phyloP scores from a whole-genome alignment of 2,888 invertebrate genomes.

The Hoplodrina ambigua region DNA sequence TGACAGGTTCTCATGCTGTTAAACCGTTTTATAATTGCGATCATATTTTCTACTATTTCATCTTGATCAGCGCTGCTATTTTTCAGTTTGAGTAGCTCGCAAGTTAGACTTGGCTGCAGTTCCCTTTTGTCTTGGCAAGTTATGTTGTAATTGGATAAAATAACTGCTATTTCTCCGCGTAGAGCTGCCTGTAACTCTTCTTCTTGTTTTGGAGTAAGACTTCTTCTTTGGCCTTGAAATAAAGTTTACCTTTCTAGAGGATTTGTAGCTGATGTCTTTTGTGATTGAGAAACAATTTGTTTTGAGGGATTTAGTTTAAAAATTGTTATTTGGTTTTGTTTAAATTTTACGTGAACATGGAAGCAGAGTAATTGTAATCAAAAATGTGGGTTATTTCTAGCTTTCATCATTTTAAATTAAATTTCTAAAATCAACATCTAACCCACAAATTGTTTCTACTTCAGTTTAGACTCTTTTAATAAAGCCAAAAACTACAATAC shows the following conservation, averaged over 20 bases:
- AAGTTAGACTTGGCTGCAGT: constrained; percentile 5
- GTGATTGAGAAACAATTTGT: not conserved
- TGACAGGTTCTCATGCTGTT: not conserved
- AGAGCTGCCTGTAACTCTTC: constrained; percentile 12
- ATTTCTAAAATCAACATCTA: too few species aligned
- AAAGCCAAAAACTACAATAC: constrained; percentile 6
- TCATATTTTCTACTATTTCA: constrained; percentile 21
- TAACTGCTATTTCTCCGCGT: constrained; percentile 8
- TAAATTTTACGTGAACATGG: too few species aligned
- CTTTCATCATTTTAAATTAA: too few species aligned
- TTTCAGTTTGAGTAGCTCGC: constrained; percentile 21
- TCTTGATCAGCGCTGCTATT: constrained; percentile 14
- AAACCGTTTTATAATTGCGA: not conserved
- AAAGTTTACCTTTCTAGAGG: constrained; percentile 1
- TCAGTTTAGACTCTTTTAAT: not conserved
- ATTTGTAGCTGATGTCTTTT: not conserved
- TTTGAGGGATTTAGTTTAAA: not conserved
- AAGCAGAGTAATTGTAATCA: too few species aligned
- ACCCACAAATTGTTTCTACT: not conserved
- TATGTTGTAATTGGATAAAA: constrained; percentile 18
- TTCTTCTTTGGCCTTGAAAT: constrained; percentile 8
- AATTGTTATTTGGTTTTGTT: too few species aligned
- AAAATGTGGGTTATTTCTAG: too few species aligned
- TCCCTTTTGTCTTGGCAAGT: constrained; percentile 4
- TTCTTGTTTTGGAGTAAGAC: constrained; percentile 7